Evolutionary conservation across 2,888 invertebrate species (phyloP), one percentile per base, ranked within the genome.

Genomic region (Drosophila koepferae): DNA sequence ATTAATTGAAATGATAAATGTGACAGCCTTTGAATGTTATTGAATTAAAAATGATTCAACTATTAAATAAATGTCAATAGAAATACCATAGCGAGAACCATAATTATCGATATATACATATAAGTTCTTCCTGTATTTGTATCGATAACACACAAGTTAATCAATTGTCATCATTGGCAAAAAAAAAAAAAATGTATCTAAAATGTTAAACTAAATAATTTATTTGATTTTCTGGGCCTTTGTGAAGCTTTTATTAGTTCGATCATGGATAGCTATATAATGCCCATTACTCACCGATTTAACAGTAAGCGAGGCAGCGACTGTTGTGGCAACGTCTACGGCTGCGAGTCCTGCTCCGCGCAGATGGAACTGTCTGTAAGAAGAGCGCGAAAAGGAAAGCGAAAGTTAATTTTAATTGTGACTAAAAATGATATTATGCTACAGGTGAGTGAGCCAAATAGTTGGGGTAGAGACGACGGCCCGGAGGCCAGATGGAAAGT

Each of bases 291-390:
- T 74, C 54, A 78, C 77, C 77, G 64, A 44, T 51, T 51, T 48
- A 54, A 75, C 54, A 51, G 66, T 18, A 56, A 48, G 59, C 61
- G 60, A 61, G 65, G 51, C 72, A 63, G 63, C 79, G 63, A 59
- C 62, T 71, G 59, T 38, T 62, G 44, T 53, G 58, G 43, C 62
- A 40, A 70, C 65, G 63, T 74, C 70, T 65, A 31, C 43, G 61
- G 60, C 71, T 63, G 65, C 41, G 65, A 58, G 38, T 65, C 53
- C 63, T 71, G 61, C 63, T 69, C 74, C 72, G 67, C 74, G 59
- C 31, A 55, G 38, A 38, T 67, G 67, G 28, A 62, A 77, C 67
- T 74, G 73, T 56, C 83, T 87, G 77, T 34, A 86, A 83, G 14
- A 66, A 31, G 36, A 44, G 3, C 53, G 53, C 20, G 10, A 31